A percentile compares a stretch with the other conserved stretches of the same genome.
Conservation (phyloP, 2,113 vertebrate species). For the Microtus montanus region DNA sequence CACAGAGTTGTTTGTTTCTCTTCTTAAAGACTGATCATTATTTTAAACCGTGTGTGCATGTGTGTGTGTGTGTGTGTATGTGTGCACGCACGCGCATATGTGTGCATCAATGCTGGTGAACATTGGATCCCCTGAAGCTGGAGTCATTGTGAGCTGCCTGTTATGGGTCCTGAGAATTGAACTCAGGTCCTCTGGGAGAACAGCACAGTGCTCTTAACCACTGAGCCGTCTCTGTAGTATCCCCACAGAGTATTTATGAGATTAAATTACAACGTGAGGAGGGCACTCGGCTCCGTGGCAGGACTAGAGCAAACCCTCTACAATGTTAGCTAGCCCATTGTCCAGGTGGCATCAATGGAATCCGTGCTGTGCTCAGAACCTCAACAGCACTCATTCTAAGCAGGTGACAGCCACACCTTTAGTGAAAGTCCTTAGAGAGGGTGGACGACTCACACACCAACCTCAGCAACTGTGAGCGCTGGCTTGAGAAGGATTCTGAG, state of each 20-base stretch:
- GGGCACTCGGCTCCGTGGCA: neutral
- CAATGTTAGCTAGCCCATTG: neutral
- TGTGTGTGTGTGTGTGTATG: neutral
- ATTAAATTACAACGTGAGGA: conserved; percentile 12
- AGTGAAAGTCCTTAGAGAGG: neutral
- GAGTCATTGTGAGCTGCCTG: neutral
- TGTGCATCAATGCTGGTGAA: neutral
- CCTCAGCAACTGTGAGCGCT: neutral
- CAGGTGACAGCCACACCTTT: neutral
- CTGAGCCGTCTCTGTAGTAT: no score
- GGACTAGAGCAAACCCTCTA: neutral
- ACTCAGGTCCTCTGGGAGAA: neutral
- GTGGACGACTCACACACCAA: neutral
- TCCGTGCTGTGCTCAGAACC: neutral
- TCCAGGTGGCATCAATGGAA: neutral
- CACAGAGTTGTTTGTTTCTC: neutral
- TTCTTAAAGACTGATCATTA: neutral
- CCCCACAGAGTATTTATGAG: neutral
- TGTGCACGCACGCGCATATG: rapidly evolving
- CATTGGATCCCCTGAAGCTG: neutral
- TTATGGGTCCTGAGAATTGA: neutral
- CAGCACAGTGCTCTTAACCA: neutral
- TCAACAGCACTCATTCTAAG: neutral
- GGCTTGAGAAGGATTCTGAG: conserved; percentile 15
- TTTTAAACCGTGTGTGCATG: neutral